phyloP scores from a whole-genome alignment of 2,113 vertebrate species.

The Dasyurus viverrinus region DNA sequence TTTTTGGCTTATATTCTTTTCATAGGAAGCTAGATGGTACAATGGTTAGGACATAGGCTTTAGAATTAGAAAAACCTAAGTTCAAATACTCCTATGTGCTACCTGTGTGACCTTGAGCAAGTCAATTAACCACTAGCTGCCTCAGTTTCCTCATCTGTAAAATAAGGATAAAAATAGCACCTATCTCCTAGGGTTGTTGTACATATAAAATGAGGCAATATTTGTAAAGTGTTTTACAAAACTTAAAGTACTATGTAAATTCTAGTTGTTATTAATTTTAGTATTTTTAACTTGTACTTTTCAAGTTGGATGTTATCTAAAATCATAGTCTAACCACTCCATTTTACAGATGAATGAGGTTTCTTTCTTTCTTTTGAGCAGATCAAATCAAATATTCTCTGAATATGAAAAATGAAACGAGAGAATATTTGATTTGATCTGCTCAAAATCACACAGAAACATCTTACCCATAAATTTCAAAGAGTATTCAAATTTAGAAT shows the following conservation, averaged over 20 bases:
- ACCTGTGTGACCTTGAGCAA: not conserved
- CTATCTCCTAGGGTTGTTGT: not conserved
- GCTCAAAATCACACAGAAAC: not conserved
- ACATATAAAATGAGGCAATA: not conserved
- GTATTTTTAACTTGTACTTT: not conserved
- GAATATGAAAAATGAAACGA: not conserved
- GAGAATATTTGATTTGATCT: not conserved
- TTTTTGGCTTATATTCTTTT: not conserved
- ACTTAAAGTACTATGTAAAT: not conserved
- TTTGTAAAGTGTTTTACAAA: not conserved
- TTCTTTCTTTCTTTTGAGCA: too few species aligned
- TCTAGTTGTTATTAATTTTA: not conserved
- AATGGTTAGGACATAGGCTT: not conserved
- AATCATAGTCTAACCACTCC: not conserved
- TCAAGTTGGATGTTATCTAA: not conserved
- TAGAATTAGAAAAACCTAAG: not conserved
- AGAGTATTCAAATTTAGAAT: slow-evolving; percentile 64
- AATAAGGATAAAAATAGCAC: not conserved
- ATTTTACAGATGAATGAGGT: not conserved
- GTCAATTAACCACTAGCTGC: not conserved
- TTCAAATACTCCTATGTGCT: not conserved
- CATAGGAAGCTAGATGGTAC: not conserved
- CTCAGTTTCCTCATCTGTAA: not conserved
- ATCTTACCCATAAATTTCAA: slow-evolving; percentile 54
- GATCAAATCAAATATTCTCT: too few species aligned